Conservation (phyloP, 1,140 invertebrate species). For the Brachionus rubens region DNA sequence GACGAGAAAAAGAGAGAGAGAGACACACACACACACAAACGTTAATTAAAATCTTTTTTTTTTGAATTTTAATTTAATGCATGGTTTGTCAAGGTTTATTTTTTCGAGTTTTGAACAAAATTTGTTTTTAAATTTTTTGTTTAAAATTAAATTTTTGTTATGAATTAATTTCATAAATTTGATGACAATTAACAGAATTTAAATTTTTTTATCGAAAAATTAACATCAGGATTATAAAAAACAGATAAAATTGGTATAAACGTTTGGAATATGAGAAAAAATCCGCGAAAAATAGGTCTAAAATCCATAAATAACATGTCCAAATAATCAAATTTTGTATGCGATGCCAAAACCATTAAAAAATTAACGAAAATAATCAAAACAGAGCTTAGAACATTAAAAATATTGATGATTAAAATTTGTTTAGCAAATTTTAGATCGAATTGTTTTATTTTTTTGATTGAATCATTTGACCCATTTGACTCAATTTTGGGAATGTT, state of each 20-base stretch:
- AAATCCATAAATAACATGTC: background rate
- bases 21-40: no score
- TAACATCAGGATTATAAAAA: conserved; percentile 9
- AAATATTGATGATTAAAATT: background rate
- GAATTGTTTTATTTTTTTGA: background rate
- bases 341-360: background rate
- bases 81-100: no score
- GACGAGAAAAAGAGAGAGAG: no score
- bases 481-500: background rate
- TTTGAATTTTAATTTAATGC: no score
- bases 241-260: conserved; percentile 4
- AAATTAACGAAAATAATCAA: background rate
- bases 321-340: background rate
- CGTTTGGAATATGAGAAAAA: conserved; percentile 7
- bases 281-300: background rate
- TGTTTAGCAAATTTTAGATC: conserved; percentile 20
- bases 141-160: no score
- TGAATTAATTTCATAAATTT: no score
- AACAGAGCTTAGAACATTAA: background rate
- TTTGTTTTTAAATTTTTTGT: no score
- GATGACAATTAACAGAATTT: no score
- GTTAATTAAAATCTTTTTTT: no score
- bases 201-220: no score
- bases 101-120: no score
- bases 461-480: background rate